Percentiles rank a stretch among this genome's conserved stretches.
phyloP scores from a whole-genome alignment of 2,888 invertebrate species.

The Desoria tigrina region DNA sequence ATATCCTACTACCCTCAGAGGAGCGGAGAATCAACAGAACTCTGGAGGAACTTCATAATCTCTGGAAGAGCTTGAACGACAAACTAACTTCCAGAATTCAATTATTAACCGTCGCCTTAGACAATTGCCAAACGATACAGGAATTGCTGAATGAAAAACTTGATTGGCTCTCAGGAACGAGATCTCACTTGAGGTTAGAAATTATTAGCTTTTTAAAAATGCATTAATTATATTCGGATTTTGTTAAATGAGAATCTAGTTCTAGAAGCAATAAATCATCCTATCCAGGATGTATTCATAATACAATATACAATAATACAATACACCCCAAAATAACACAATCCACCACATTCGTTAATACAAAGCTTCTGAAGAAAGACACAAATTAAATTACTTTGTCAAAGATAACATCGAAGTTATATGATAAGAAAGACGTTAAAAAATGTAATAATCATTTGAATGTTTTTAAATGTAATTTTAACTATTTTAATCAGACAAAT shows the following conservation, averaged over 20 bases:
- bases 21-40: conserved; percentile 27
- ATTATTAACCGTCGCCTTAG: conserved; percentile 20
- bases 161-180: conserved; percentile 30
- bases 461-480: conserved; percentile 1
- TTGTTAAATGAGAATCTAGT: too few species aligned
- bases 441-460: background rate
- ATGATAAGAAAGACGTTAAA: too few species aligned
- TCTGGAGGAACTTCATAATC: conserved; percentile 23
- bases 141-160: conserved; percentile 30
- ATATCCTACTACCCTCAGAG: conserved; percentile 22
- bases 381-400: background rate
- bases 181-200: conserved; percentile 27
- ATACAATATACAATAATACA: too few species aligned
- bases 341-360: too few species aligned
- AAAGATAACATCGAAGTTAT: too few species aligned
- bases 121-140: conserved; percentile 23
- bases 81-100: conserved; percentile 26
- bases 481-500: conserved; percentile 25
- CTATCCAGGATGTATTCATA: too few species aligned
- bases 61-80: conserved; percentile 18
- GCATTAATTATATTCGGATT: too few species aligned
- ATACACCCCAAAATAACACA: too few species aligned
- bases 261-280: too few species aligned
- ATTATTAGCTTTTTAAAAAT: too few species aligned
- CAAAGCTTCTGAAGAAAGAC: too few species aligned